Evolutionary conservation across 1,140 invertebrate species (phyloP), one percentile per base, ranked within the genome.

Genomic region (Ridgeia piscesae): DNA sequence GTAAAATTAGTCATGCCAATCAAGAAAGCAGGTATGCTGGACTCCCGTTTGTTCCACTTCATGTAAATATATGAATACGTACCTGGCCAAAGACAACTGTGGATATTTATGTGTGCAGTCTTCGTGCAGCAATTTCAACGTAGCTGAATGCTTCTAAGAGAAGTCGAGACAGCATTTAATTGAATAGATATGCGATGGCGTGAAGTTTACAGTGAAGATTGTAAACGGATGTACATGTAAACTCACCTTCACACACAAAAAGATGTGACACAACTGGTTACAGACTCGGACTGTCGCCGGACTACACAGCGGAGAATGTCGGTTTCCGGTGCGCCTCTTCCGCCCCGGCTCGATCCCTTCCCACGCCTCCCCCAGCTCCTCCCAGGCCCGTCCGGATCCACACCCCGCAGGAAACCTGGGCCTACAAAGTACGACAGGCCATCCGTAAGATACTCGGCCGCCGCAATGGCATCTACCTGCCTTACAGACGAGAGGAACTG

Each of bases 301-400:
- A 92, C 89, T 94, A 94, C 91, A 93, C 92, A 2, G 94, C 93
- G 35, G 92, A 94, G 92, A 94, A 94, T 92, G 17, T 94, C 33
- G 94, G 94, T n/a, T 94, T 94, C 90, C 92, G 94, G 34, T 94
- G 94, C 91, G 93, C 91, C 35, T 21, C 89, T 27, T 35, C 89
- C 33, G 34, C 35, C n/a, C 89, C 11, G 4, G 89, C 33, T 8
- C 35, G 33, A 17, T 21, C 33, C 17, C 21, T 35, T 17, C 33
- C 33, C 33, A 35, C 33, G 14, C 33, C 35, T 14, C 17, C 89
- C 17, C 33, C 89, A 17, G 35, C 31, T 33, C 33, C 89, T 90
- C 89, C 33, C 33, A 34, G 89, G 35, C 89, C 89, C 17, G 34
- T 35, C 33, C n/a, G 35, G 35, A 17, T 34, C 89, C 89, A 90